Evolutionary conservation across 2,888 invertebrate genomes (phyloP).

Genomic region (Mythimna albipuncta): DNA sequence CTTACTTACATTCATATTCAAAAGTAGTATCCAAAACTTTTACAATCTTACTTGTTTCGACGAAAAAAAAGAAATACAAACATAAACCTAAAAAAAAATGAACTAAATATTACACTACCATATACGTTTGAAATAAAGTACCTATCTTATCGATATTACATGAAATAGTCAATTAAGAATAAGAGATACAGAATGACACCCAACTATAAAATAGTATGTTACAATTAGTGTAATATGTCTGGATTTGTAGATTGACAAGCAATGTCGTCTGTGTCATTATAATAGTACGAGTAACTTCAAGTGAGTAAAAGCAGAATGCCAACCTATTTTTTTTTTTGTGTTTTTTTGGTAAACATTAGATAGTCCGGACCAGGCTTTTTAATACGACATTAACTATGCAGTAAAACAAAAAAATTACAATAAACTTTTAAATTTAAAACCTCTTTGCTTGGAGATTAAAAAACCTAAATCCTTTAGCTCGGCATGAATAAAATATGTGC

Average conservation of each 20-base stretch:
- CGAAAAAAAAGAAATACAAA: not conserved
- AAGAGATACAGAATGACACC: not conserved
- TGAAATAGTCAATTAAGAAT: not conserved
- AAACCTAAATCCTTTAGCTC: conserved; percentile 39
- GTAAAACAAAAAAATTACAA: conserved; percentile 7
- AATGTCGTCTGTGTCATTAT: not conserved
- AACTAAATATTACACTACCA: not conserved
- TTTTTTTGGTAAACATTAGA: not conserved
- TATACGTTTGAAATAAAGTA: not conserved
- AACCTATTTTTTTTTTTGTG: not conserved
- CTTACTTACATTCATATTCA: conserved; percentile 1
- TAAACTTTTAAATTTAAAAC: conserved; percentile 28
- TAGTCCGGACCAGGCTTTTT: not conserved
- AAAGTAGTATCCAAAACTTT: not conserved
- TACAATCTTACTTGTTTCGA: not conserved
- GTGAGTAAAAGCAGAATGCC: too few species aligned
- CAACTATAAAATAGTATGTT: not conserved
- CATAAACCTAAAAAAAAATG: not conserved
- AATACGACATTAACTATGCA: conserved; percentile 20
- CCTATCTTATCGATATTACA: not conserved
- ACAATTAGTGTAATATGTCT: too few species aligned
- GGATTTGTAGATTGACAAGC: too few species aligned
- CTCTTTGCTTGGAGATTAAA: conserved; percentile 38
- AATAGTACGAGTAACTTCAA: not conserved
- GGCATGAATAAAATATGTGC: conserved; percentile 41